Percentiles rank a stretch among this genome's conserved stretches.
These are phyloP conservation scores for Noctua janthina DNA, from an alignment of 2,888 invertebrate genomes.

Conservation along the genomic window DNA sequence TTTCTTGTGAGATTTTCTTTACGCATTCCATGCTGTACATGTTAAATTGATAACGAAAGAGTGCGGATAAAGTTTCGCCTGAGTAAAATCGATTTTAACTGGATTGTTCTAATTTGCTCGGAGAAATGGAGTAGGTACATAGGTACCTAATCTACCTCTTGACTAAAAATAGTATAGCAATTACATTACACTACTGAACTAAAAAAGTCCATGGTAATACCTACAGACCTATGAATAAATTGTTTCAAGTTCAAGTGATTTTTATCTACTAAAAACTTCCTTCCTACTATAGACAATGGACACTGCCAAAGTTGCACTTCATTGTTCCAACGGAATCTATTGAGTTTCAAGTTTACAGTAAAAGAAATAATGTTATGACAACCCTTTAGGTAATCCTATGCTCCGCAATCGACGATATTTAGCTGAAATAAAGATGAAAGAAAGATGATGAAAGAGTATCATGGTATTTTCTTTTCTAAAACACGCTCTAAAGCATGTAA, in stretches of 20 bases:
- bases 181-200: not conserved
- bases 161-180: not conserved
- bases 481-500: conserved; percentile 23
- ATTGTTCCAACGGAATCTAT: not conserved
- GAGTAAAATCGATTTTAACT: not conserved
- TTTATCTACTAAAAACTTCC: not conserved
- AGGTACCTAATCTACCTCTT: no score
- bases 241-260: not conserved
- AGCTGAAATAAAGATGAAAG: conserved; percentile 6
- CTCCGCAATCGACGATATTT: not conserved
- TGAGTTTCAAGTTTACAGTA: not conserved
- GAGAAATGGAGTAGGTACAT: no score
- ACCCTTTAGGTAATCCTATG: not conserved
- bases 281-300: not conserved
- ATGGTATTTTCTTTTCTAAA: conserved; percentile 3
- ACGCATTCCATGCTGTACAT: not conserved
- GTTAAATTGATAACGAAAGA: not conserved
- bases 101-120: not conserved
- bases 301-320: not conserved
- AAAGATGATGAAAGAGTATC: not conserved
- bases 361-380: not conserved
- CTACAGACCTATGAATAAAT: not conserved
- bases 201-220: not conserved
- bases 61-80: not conserved
- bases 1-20: not conserved